These are phyloP conservation scores for Caenorhabditis parvicauda DNA, from an alignment of 2,888 invertebrate species.

Conservation along the genomic window DNA sequence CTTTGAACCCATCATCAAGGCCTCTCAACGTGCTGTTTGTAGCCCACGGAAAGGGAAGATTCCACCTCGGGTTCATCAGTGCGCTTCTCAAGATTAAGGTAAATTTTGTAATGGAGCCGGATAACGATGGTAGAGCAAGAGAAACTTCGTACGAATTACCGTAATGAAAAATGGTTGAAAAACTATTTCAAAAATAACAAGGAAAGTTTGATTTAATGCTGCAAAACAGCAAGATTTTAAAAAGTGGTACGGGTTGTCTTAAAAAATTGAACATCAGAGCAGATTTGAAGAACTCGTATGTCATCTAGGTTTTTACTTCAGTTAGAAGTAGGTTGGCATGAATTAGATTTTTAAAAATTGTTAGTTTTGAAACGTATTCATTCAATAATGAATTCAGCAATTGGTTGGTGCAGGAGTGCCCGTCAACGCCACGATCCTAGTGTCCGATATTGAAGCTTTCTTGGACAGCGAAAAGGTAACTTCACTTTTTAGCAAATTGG, in stretches of 20 bases:
- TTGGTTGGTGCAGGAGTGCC: constrained; percentile 20
- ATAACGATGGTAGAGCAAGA: too few species aligned
- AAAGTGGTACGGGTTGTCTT: too few species aligned
- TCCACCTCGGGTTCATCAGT: constrained; percentile 42
- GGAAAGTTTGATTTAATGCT: background rate
- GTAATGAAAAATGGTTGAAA: background rate
- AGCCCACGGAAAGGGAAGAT: constrained; percentile 37
- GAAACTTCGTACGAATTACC: too few species aligned
- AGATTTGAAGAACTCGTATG: too few species aligned
- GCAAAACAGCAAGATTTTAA: background rate
- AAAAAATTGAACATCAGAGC: too few species aligned
- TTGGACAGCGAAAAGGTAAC: constrained; percentile 53
- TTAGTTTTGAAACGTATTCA: background rate
- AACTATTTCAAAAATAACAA: background rate
- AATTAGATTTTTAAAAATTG: too few species aligned
- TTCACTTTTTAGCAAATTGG: background rate
- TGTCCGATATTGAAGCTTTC: constrained; percentile 58
- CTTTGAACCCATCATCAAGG: background rate
- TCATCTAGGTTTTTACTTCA: too few species aligned
- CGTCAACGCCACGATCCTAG: constrained; percentile 32
- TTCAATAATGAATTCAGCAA: constrained; percentile 9
- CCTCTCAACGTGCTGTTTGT: constrained; percentile 32
- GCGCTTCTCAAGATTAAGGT: constrained; percentile 36
- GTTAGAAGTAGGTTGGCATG: too few species aligned
- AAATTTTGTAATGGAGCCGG: too few species aligned